Evolutionary conservation across 2,113 vertebrate species (phyloP), one percentile per base, ranked within the genome.

Genomic region (Aphyosemion australe): DNA sequence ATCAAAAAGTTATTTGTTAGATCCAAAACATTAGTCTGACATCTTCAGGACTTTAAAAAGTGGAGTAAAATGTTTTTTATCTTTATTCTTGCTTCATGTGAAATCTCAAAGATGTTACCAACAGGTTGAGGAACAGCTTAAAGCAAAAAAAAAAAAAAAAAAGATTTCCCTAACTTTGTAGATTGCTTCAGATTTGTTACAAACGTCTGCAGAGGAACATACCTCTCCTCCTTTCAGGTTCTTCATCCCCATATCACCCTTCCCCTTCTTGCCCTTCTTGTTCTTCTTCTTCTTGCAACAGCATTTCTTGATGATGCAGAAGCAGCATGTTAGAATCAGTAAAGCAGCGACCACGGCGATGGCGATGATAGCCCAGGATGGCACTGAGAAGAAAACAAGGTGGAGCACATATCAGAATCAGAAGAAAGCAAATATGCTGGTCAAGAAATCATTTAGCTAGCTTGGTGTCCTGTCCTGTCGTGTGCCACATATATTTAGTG

Each of bases 241-340:
- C 90, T 96, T 99, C 97, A 99, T 97, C 71, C 96, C 96, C 93
- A 98, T 95, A 83, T 95, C 95, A 60, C 97, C 97, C 84, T 99
- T 99, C 45, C 95, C 96, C 76, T 99, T 99, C 90, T 98, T 97
- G 72, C 92, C 92, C 87, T 99, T 99, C 92, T 98, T 99, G 91
- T 94, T 96, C 91, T 96, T 99, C 93, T 96, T 98, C 94, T 96
- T 99, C 92, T 98, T 98, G 87, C 96, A 98, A 86, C 95, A 97
- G 91, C 97, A 98, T 84, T 99, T 99, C 91, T 99, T 99, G 89
- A 97, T 93, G 89, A 98, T 95, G 93, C 97, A 99, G 92, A 99
- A 96, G 93, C 97, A 99, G 87, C 97, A 99, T 65, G 95, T 95
- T 79, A 99, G 93, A 68, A 98, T 89, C 82, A 99, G 93, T 53